Evolutionary conservation across 2,888 invertebrate species (phyloP), one percentile per base, ranked within the genome.

Genomic region (Zootermopsis nevadensis): DNA sequence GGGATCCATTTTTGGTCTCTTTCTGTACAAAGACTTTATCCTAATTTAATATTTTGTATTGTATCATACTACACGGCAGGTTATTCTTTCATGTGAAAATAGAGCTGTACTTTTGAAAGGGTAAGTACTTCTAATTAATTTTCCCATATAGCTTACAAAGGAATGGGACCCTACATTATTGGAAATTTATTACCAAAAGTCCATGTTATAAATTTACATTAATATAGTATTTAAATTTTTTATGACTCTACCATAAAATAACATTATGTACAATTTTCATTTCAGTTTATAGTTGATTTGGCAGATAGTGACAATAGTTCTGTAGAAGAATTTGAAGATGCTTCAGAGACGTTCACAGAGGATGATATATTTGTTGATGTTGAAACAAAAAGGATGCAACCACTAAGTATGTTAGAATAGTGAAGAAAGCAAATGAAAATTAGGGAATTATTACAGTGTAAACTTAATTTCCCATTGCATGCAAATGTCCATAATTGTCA

Each of bases 361-460:
- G 97, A 98, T 87, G 97, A 97, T 88, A 95, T 95, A 91, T 96
- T 96, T 88, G 93, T 95, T 30, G 96, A 96, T 87, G 92, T 94
- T 84, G 92, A 94, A 81, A 92, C 93, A 33, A 94, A 93, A 88
- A 93, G 94, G 87, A 91, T 94, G 84, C 94, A 95, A 88, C 95
- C 95, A 84, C 91, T 97, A 86, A 96, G 96, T 97, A 89, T 91
- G 93, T 91, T 55, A 12, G 33, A 38, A 33, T 33, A 69, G 22
- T 69, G 31, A 35, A 80, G n/a, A n/a, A 77, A 48, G 27, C 19
- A 48, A 19, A 24, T 81, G 81, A n/a, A 74, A 76, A 27, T 74
- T 10, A n/a, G 8, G 53, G 27, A 79, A 27, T 42, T 42, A 24
- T 80, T 69, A n/a, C 19, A 69, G 31, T 31, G 30, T n/a, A 31